Percentiles rank a stretch among this genome's conserved stretches.
These are phyloP conservation scores for Arctia plantaginis DNA, from an alignment of 2,888 invertebrate genomes.

Conservation along the genomic window DNA sequence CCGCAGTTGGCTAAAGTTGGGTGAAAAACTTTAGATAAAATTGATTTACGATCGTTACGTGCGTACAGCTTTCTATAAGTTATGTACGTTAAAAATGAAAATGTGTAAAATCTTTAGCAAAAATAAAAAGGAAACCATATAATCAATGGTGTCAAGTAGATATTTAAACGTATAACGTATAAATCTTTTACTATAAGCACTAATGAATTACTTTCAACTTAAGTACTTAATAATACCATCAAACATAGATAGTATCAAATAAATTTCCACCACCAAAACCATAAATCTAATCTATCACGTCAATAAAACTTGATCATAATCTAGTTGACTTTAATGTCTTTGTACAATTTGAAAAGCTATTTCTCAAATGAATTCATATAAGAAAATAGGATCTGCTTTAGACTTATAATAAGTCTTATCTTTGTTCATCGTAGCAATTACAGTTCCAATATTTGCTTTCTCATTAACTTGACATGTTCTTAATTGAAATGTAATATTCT, in stretches of 20 bases:
- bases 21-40: neutral
- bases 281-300: neutral
- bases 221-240: neutral
- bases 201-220: neutral
- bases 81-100: neutral
- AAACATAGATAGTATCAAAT: neutral
- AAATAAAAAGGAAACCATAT: neutral
- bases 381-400: slow-evolving; percentile 3
- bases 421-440: slow-evolving; percentile 7
- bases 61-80: neutral
- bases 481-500: slow-evolving; percentile 19
- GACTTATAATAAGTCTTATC: neutral
- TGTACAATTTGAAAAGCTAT: neutral
- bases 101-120: neutral
- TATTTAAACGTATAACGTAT: neutral
- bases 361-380: slow-evolving; percentile 11
- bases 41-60: neutral
- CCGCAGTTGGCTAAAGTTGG: neutral
- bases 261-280: neutral
- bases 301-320: neutral
- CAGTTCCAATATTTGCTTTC: slow-evolving; percentile 23
- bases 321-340: neutral
- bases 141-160: neutral
- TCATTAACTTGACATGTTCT: slow-evolving; percentile 1
- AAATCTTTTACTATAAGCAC: neutral